Evolutionary conservation across 2,113 vertebrate species (phyloP), one percentile per base, ranked within the genome.

Genomic region (Hirundichthys speculiger): DNA sequence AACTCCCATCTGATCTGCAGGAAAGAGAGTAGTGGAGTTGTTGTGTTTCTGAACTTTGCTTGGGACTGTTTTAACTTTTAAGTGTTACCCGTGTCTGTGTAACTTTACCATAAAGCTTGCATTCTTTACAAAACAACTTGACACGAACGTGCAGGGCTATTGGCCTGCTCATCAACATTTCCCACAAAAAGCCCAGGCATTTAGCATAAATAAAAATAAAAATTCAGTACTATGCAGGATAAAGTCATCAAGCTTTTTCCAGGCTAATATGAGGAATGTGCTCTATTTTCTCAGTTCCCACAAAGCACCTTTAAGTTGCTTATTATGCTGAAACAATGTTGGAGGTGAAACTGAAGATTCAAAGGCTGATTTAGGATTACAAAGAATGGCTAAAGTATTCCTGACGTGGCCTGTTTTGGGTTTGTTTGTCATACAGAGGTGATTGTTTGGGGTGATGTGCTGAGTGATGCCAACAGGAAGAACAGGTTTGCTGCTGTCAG

Each of bases 401-500:
- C 68, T 56, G 41, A 79, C 59, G 57, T 19, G 18, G 20, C 48
- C 42, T 57, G 63, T 74, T 79, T 80, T 69, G 38, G 22, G 62
- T 72, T 79, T 66, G 48, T 39, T 0, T 73, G 65, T 73, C 64
- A 67, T 74, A 64, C 73, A 59, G 46, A 69, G 55, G 8, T 34
- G 57, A 41, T 34, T 55, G 60, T 66, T 79, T 52, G 75, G 52
- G 76, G 76, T 2, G 49, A 72, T 71, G 61, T 13, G 39, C 4
- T 19, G 16, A 70, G 25, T 45, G 63, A 73, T 69, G 53, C 73
- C 16, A 85, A 85, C 89, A 16, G 60, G 86, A 79, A 80, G 64
- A 88, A 86, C 91, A 66, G 77, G 91, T 91, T 89, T 72, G 30
- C 47, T 63, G 64, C 45, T 13, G n/a, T 47, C 40, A 34, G 30